Conservation (phyloP, 2,888 invertebrate genomes). For the Isoperla grammatica region DNA sequence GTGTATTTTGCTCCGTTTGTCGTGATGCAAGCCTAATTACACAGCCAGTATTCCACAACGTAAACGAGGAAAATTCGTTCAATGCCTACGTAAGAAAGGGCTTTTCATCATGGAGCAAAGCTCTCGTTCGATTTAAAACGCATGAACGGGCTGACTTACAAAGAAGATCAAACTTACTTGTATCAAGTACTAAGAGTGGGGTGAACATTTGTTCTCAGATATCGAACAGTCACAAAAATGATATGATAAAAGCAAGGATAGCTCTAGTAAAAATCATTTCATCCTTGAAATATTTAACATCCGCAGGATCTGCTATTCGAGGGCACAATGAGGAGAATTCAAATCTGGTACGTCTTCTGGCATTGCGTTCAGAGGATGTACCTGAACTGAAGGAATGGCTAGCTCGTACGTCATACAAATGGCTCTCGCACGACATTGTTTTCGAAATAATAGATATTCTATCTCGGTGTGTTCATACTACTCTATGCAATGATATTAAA, state of each 20-base stretch:
- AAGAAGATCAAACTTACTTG: too few species aligned
- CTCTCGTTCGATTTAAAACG: neutral
- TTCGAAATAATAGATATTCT: too few species aligned
- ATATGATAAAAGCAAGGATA: neutral
- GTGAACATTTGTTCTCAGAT: too few species aligned
- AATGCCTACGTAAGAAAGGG: too few species aligned
- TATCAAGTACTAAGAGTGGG: neutral
- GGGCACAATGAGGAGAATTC: conserved; percentile 28
- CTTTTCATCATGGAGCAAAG: neutral
- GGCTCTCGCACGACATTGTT: conserved; percentile 25
- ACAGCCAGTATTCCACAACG: too few species aligned
- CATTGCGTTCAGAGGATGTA: conserved; percentile 27
- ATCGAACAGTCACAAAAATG: too few species aligned
- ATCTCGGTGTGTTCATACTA: too few species aligned
- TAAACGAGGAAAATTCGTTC: too few species aligned
- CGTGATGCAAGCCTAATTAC: too few species aligned
- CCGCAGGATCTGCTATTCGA: conserved; percentile 11
- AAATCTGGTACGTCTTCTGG: conserved; percentile 27
- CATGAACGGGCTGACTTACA: neutral
- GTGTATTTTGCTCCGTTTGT: too few species aligned
- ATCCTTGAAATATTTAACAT: neutral
- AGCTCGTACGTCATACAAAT: conserved; percentile 19
- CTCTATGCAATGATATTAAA: too few species aligned
- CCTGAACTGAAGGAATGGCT: conserved; percentile 20
- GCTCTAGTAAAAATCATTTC: neutral